phyloP scores from a whole-genome alignment of 2,888 invertebrate genomes.

The Pristionchus japonicus region DNA sequence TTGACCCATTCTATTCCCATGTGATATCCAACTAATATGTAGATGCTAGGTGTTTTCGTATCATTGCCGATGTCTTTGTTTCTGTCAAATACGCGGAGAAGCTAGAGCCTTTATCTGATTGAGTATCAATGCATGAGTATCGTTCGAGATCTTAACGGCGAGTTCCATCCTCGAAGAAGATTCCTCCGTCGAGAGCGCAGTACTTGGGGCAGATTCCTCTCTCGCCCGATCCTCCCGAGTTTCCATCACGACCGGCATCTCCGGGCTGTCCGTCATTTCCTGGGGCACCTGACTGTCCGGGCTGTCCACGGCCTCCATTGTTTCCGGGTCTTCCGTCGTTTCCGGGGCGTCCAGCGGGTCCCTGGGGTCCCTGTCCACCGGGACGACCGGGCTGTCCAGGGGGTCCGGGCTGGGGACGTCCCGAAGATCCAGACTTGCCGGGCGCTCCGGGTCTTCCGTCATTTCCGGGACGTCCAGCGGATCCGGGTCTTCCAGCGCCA shows the following conservation, averaged over 20 bases:
- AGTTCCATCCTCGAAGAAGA: constrained; percentile 52
- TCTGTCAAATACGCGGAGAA: background rate
- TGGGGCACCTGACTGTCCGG: constrained; percentile 36
- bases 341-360: constrained; percentile 45
- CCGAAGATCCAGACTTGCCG: background rate
- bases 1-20: background rate
- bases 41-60: too few species aligned
- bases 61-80: too few species aligned
- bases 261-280: constrained; percentile 46
- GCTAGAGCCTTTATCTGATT: background rate
- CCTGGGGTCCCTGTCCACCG: constrained; percentile 42
- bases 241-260: constrained; percentile 14
- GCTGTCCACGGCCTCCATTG: constrained; percentile 38
- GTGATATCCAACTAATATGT: too few species aligned
- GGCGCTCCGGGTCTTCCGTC: constrained; percentile 46
- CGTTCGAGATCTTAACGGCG: constrained; percentile 40
- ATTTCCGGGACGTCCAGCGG: constrained; percentile 20
- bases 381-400: constrained; percentile 42
- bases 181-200: constrained; percentile 50
- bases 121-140: background rate
- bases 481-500: background rate
- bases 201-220: constrained; percentile 49
- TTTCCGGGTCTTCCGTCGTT: constrained; percentile 43
- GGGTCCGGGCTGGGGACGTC: constrained; percentile 2
- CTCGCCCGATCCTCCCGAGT: constrained; percentile 26